phyloP scores from a whole-genome alignment of 2,888 invertebrate species.

The Polyommatus iphigenia region DNA sequence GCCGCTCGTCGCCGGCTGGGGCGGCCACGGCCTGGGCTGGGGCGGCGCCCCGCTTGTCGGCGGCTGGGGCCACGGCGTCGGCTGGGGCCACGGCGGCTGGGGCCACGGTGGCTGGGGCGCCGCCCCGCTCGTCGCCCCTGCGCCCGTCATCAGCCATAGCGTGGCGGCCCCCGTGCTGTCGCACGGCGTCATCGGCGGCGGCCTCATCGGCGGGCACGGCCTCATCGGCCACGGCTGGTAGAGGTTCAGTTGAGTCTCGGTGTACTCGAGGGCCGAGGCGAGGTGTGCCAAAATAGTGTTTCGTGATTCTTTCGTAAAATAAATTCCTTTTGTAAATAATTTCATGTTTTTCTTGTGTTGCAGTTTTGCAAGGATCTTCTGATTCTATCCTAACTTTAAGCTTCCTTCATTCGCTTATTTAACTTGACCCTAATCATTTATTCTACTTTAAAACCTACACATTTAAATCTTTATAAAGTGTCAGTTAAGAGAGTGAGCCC shows the following conservation, averaged over 20 bases:
- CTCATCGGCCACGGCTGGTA: constrained; percentile 61
- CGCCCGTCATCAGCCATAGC: constrained; percentile 48
- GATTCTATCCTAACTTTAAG: not conserved
- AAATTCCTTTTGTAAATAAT: constrained; percentile 25
- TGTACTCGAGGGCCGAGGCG: not conserved
- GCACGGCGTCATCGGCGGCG: constrained; percentile 48
- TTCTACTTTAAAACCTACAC: too few species aligned
- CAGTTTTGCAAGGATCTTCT: not conserved
- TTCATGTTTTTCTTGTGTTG: constrained; percentile 5
- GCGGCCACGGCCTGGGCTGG: constrained; percentile 45
- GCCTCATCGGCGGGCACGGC: constrained; percentile 41
- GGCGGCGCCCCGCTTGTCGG: constrained; percentile 36
- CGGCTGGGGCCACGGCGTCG: constrained; percentile 42
- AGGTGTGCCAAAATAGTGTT: constrained; percentile 26
- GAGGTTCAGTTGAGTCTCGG: constrained; percentile 38
- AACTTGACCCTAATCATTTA: too few species aligned
- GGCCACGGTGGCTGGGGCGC: constrained; percentile 47
- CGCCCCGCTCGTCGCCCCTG: constrained; percentile 40
- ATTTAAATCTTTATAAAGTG: too few species aligned
- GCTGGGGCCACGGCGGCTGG: constrained; percentile 51
- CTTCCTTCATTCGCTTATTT: too few species aligned
- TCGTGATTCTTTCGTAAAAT: constrained; percentile 18
- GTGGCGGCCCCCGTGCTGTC: constrained; percentile 47
- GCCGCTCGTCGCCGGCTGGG: constrained; percentile 45
- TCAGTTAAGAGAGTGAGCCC: too few species aligned